Conservation (phyloP, 2,888 invertebrate species). For the Drosophila subquinaria region DNA sequence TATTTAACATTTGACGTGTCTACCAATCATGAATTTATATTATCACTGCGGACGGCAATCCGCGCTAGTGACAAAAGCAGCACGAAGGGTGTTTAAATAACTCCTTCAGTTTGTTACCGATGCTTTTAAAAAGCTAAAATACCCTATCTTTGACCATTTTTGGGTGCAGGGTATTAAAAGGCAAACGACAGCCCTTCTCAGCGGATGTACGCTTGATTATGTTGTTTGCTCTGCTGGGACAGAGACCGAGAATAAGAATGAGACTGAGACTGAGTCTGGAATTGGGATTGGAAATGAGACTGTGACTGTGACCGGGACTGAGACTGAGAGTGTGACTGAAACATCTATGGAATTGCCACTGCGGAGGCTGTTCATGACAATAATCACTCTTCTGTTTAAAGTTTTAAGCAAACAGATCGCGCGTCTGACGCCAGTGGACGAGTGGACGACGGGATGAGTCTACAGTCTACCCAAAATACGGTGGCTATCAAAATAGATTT, state of each 20-base stretch:
- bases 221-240: constrained; percentile 63
- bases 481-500: constrained; percentile 78
- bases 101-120: not conserved
- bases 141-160: not conserved
- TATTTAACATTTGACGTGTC: not conserved
- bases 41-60: too few species aligned
- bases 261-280: not conserved
- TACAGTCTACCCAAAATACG: constrained; percentile 48
- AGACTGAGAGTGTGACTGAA: constrained; percentile 23
- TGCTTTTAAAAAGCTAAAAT: not conserved
- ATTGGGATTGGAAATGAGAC: constrained; percentile 3
- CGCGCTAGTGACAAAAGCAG: too few species aligned
- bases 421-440: constrained; percentile 70
- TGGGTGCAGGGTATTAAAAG: not conserved
- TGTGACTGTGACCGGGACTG: constrained; percentile 3
- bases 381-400: constrained; percentile 72
- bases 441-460: constrained; percentile 1
- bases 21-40: not conserved
- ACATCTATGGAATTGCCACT: constrained; percentile 10
- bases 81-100: too few species aligned
- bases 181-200: constrained; percentile 8
- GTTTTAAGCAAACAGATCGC: constrained; percentile 62
- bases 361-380: constrained; percentile 60
- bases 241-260: constrained; percentile 23
- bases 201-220: constrained; percentile 80